Percentiles rank a stretch among this genome's conserved stretches.
Evolutionary conservation across 2,888 invertebrate genomes (phyloP).

Genomic region (Piscicola geometra): DNA sequence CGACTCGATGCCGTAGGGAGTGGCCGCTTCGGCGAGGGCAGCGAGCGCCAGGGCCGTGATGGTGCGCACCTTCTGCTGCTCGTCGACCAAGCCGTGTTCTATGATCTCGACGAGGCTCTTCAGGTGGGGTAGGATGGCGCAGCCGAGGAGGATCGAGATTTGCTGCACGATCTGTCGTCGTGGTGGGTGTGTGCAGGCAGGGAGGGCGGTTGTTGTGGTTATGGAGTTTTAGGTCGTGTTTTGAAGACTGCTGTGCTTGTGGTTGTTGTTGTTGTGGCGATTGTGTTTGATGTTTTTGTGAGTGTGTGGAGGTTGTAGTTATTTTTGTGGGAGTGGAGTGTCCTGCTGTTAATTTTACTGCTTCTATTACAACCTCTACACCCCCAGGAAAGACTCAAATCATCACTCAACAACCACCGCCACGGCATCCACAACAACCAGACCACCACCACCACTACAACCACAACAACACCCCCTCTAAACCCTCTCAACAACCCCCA

Average conservation of each 20-base stretch:
- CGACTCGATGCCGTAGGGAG: conserved; percentile 98
- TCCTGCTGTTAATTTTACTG: no score
- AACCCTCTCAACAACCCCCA: no score
- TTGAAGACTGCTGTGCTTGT: no score
- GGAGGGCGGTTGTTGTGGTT: conserved; percentile 44
- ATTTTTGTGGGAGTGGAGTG: no score
- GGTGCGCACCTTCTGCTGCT: conserved; percentile 97
- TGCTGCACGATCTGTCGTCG: conserved; percentile 99
- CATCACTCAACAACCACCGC: neutral
- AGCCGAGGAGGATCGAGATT: conserved; percentile 98
- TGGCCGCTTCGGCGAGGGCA: conserved; percentile 95
- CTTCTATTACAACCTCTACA: no score
- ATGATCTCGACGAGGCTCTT: conserved; percentile 98
- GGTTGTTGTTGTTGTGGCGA: no score
- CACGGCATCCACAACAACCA: neutral
- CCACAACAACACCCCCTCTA: no score
- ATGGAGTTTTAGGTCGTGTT: neutral
- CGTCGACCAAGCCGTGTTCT: conserved; percentile 94
- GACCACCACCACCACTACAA: no score
- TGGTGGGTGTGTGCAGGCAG: conserved; percentile 96
- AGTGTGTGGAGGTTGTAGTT: no score
- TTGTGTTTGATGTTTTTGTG: no score
- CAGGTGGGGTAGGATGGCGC: conserved; percentile 95
- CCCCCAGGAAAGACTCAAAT: conserved; percentile 3
- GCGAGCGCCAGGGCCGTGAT: conserved; percentile 97